These are phyloP conservation scores for Plemyria rubiginata DNA, from an alignment of 2,888 invertebrate species.

Conservation along the genomic window DNA sequence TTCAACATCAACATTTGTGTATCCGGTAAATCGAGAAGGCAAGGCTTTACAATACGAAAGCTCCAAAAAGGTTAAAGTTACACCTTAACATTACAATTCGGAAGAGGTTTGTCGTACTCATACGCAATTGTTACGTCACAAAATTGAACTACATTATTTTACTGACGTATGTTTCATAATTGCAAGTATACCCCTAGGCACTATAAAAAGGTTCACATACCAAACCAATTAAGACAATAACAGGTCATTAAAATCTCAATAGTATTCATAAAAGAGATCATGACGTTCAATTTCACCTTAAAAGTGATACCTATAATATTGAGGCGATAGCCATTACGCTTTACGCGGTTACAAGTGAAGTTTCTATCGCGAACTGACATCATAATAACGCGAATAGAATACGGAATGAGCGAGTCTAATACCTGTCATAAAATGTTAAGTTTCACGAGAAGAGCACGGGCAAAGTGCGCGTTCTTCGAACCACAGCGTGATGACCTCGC, in stretches of 20 bases:
- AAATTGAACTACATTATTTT: slow-evolving; percentile 36
- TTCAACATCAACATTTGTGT: slow-evolving; percentile 47
- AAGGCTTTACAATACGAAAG: slow-evolving; percentile 46
- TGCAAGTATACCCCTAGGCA: slow-evolving; percentile 15
- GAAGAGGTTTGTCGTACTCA: slow-evolving; percentile 35
- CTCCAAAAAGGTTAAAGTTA: slow-evolving; percentile 43
- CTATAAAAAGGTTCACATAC: slow-evolving; percentile 18
- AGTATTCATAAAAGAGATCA: slow-evolving; percentile 18
- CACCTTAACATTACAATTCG: slow-evolving; percentile 45
- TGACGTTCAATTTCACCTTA: slow-evolving; percentile 30
- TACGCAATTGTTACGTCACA: slow-evolving; percentile 46
- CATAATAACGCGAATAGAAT: slow-evolving; percentile 70
- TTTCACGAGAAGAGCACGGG: slow-evolving; percentile 73
- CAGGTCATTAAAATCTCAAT: slow-evolving; percentile 16
- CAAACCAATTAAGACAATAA: slow-evolving; percentile 26
- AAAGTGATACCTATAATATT: slow-evolving; percentile 30
- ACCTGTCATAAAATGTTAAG: slow-evolving; percentile 61
- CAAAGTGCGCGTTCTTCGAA: slow-evolving; percentile 69
- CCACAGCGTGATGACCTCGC: slow-evolving; percentile 80
- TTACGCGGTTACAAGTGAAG: slow-evolving; percentile 50
- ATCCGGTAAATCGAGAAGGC: slow-evolving; percentile 53
- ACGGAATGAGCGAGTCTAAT: slow-evolving; percentile 58
- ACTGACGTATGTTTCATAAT: slow-evolving; percentile 44
- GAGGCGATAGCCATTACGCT: slow-evolving; percentile 41
- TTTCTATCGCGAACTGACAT: slow-evolving; percentile 59